Base-by-base conservation (phyloP, 2,113 vertebrate genomes). In the Sylvietta virens region DNA sequence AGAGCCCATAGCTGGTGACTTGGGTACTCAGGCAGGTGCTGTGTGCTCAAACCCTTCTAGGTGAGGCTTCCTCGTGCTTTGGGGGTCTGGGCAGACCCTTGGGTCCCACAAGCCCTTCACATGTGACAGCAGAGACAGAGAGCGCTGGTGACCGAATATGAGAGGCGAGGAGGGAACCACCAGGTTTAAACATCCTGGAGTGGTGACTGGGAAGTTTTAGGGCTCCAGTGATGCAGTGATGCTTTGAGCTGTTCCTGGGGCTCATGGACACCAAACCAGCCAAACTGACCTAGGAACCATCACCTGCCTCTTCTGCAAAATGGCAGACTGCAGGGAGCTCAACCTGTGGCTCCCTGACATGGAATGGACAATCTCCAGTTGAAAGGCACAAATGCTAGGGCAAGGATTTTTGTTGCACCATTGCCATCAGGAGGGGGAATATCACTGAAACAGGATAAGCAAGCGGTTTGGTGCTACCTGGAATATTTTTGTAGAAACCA, bases 401-500 rank as follows among this genome's bases (percentile, higher is more conserved):
- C 26, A 91, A 73, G 16, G 33, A 53, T 19, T 87, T 78, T 51
- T 87, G 18, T 51, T 74, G 48, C 16, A 44, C 56, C 44, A 21
- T 6, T 0, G 0, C 30, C 44, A 39, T 54, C 11, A 74, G 61
- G 39, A 81, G 60, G 19, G 30, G 24, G 18, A 86, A 56, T 70
- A 54, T 77, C 0, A 1, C 42, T 70, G 65, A 84, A 91, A 84
- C 3, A 65, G 53, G 40, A 62, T 67, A 20, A 91, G 48, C 22
- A 51, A 79, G 12, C 60, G 30, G n/a, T 76, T 79, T 6, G 1
- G 15, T 79, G n/a, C n/a, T 90, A 94, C 92, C 73, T 93, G 92
- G 57, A 95, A 72, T 94, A 85, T 33, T 93, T 95, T 94, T 93
- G 61, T 78, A 85, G 81, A 96, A 95, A 93, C 85, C 90, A 90